Evolutionary conservation across 2,797 vertebrate genomes (phyloP), one percentile per base, ranked within the genome.

Genomic region (Coregonus sp.): DNA sequence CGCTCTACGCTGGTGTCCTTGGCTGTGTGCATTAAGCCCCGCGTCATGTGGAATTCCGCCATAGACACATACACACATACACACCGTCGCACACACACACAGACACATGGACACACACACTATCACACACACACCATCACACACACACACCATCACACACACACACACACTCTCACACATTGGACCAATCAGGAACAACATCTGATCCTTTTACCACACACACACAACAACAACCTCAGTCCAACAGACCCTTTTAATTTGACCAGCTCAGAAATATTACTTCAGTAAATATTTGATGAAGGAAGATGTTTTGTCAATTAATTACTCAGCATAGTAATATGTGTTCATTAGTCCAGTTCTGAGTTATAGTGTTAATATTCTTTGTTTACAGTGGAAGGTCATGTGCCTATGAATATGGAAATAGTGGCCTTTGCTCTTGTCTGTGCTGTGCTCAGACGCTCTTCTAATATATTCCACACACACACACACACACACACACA

Each of bases 281-380:
- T 92, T 89, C 78, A 89, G 94, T 95, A 94, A 94, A 25, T 94
- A 94, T 93, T 95, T 94, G 89, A 94, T 94, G 87, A 92, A 92
- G 75, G 0, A 86, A 84, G 52, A 86, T 87, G 80, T 88, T 92
- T 88, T 90, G 91, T 90, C 82, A 88, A 90, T 94, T 94, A 85
- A 93, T 93, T 92, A 93, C 80, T 75, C 76, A 9, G 84, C 72
- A 84, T 83, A 87, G 85, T 91, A 91, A 91, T 87, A 84, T 83
- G 88, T 88, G 84, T 91, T 94, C 89, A 94, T 94, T 93, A 94
- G 81, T 77, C 85, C 54, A 90, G 86, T 75, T 75, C 89, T 81
- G 80, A 92, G 89, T 90, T 86, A 91, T 78, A 66, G 7, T 85
- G 83, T 89, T 93, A 94, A 92, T 94, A 91, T 89, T 95, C 88